These are phyloP conservation scores for Takifugu bimaculatus DNA, from an alignment of 2,113 vertebrate genomes.

Conservation along the genomic window DNA sequence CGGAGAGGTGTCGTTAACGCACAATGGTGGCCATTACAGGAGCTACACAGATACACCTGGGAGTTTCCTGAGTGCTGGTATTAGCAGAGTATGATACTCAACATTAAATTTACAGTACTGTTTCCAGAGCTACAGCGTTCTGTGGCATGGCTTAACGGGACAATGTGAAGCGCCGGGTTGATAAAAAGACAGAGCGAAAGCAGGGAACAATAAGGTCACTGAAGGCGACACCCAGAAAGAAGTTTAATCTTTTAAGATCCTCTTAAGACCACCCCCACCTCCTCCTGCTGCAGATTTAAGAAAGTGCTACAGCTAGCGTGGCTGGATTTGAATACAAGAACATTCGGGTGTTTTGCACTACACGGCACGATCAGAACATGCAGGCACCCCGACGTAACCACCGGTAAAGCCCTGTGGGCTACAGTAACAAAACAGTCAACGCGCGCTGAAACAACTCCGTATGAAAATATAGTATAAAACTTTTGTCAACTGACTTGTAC, in stretches of 20 bases:
- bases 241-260: conserved; percentile 37
- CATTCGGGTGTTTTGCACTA: conserved; percentile 27
- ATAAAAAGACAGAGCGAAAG: conserved; percentile 30
- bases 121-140: conserved; percentile 44
- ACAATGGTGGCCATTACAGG: conserved; percentile 6
- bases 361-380: conserved; percentile 6
- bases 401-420: conserved; percentile 34
- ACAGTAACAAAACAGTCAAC: conserved; percentile 53
- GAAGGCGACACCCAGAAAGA: conserved; percentile 38
- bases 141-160: conserved; percentile 51
- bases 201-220: conserved; percentile 34
- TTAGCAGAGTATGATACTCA: conserved; percentile 37
- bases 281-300: conserved; percentile 19
- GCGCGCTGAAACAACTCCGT: conserved; percentile 69
- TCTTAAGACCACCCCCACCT: conserved; percentile 26
- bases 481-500: conserved; percentile 61
- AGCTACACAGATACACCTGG: conserved; percentile 9
- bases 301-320: conserved; percentile 35
- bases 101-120: conserved; percentile 50
- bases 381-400: conserved; percentile 50
- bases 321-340: conserved; percentile 35
- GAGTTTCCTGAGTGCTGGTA: conserved; percentile 60
- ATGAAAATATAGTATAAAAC: conserved; percentile 82
- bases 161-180: conserved; percentile 33
- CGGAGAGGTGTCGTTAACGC: conserved; percentile 4